Percentiles rank a stretch among this genome's conserved stretches.
Conservation (phyloP, 2,888 invertebrate species). For the Busseola fusca region DNA sequence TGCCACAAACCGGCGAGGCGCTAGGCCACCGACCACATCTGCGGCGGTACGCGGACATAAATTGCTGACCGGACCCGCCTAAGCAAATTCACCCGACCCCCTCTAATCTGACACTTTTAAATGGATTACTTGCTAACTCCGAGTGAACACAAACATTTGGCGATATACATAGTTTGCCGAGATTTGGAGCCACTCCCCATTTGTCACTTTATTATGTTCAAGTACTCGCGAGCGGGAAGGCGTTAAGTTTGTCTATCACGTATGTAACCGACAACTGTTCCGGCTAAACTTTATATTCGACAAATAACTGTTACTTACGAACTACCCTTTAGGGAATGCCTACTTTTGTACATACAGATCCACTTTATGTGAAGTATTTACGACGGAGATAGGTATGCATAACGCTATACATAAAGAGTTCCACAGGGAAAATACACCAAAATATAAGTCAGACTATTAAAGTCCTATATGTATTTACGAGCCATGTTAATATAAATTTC, state of each 20-base stretch:
- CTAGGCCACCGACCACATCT: conserved; percentile 75
- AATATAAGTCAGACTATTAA: background rate
- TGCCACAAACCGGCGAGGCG: conserved; percentile 71
- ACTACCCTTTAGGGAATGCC: conserved; percentile 33
- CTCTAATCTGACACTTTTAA: conserved; percentile 84
- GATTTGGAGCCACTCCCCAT: conserved; percentile 63
- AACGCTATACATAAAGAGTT: background rate
- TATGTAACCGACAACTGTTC: conserved; percentile 54
- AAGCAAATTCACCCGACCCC: conserved; percentile 78
- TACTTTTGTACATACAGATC: conserved; percentile 15
- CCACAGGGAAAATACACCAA: conserved; percentile 13
- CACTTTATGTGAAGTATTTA: conserved; percentile 30
- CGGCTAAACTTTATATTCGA: conserved; percentile 56
- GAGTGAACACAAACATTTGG: conserved; percentile 71
- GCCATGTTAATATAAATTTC: background rate
- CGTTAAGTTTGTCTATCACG: conserved; percentile 61
- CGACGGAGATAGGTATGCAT: background rate
- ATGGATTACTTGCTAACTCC: conserved; percentile 77
- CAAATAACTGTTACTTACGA: conserved; percentile 46
- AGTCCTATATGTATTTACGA: background rate
- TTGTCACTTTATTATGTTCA: conserved; percentile 63
- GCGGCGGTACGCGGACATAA: conserved; percentile 77
- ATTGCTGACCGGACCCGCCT: conserved; percentile 80
- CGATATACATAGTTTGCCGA: conserved; percentile 65
- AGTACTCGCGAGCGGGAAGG: conserved; percentile 42